Evolutionary conservation across 2,888 invertebrate genomes (phyloP), one percentile per base, ranked within the genome.

Genomic region (Spialia ferax): DNA sequence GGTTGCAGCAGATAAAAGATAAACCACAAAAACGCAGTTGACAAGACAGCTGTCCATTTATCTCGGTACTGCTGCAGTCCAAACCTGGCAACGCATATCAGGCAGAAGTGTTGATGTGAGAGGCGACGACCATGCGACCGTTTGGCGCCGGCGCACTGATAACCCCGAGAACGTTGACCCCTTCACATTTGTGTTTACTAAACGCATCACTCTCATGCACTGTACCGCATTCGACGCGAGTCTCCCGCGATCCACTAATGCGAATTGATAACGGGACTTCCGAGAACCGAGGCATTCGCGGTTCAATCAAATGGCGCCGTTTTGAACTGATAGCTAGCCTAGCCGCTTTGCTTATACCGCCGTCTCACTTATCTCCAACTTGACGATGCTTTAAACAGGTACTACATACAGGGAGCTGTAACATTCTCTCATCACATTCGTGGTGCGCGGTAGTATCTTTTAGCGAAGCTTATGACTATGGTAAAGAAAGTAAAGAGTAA

Each of bases 121-220:
- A 75, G 66, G 38, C 38, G 38, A 38, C 80, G 85, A 77, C 85
- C 84, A 80, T 81, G 85, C 90, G 91, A 85, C 88, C 83, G 86
- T 86, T 80, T 85, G 92, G 88, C 91, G 92, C 91, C 91, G 89
- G 87, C 86, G 77, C 75, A 69, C 73, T 75, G 93, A 92, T 93
- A 93, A 93, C 93, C 93, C 81, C 85, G 85, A 83, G 87, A 84
- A 88, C 91, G 89, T 91, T 91, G 92, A 91, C 93, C 85, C 79
- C 74, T 29, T 82, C 84, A 85, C 86, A 85, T 88, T 88, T 82
- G 81, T 89, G 86, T 88, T 88, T 89, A 91, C 88, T 85, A 88
- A 90, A 84, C 77, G 78, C 78, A 77, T 76, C 80, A 83, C 79
- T 54, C 23, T 52, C 59, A 82, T 83, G 80, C 80, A 81, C 74